Percentiles rank a stretch among this genome's conserved stretches.
phyloP scores from a whole-genome alignment of 2,797 vertebrate genomes.

The Pipistrellus kuhlii region DNA sequence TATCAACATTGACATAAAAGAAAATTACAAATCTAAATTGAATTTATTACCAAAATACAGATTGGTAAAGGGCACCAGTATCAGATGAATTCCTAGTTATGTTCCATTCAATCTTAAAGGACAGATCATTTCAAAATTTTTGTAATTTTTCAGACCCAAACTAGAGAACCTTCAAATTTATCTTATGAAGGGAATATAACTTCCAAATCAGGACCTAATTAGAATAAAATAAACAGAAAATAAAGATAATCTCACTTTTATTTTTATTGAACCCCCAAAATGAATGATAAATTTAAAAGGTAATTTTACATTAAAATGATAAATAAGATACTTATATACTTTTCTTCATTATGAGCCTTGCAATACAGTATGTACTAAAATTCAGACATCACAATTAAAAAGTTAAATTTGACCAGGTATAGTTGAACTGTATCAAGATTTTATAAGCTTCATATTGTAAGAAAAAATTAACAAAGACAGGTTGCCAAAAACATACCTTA shows the following conservation, averaged over 20 bases:
- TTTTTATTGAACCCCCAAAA: background rate
- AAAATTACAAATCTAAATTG: background rate
- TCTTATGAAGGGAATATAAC: background rate
- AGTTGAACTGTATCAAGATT: background rate
- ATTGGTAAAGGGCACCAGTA: background rate
- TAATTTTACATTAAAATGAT: background rate
- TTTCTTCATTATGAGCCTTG: background rate
- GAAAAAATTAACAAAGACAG: background rate
- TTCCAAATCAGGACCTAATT: background rate
- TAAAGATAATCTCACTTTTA: background rate
- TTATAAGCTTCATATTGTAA: background rate
- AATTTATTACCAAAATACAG: background rate
- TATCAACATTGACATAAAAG: background rate
- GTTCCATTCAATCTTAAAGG: background rate
- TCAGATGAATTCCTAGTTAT: background rate
- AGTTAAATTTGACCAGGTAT: background rate
- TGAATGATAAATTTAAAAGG: background rate
- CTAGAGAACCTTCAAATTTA: background rate
- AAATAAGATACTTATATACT: background rate
- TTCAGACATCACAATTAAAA: background rate
- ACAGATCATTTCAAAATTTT: background rate
- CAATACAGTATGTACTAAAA: background rate
- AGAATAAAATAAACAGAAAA: conserved; percentile 42
- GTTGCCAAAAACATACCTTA: background rate
- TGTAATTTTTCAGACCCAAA: background rate